Evolutionary conservation across 2,797 vertebrate species (phyloP).

Genomic region (Tinamus major): DNA sequence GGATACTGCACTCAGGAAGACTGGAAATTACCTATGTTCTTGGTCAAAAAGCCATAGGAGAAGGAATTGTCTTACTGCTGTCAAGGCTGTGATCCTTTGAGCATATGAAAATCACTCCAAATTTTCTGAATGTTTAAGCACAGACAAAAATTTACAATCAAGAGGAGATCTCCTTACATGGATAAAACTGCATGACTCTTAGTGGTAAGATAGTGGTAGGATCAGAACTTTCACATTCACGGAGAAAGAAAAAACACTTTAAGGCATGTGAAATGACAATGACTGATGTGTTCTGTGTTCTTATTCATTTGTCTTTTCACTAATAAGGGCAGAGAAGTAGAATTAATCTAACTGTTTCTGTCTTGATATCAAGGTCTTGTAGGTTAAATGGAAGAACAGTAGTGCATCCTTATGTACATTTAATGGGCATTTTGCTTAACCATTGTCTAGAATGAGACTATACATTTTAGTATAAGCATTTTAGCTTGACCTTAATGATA

Average conservation of each 20-base stretch:
- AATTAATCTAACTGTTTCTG: slow-evolving; percentile 27
- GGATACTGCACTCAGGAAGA: neutral
- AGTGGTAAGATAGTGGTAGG: neutral
- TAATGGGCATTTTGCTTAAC: neutral
- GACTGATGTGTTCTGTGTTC: neutral
- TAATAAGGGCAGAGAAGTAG: neutral
- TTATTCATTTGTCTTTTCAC: neutral
- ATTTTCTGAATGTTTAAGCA: neutral
- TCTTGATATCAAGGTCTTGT: neutral
- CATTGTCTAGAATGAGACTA: neutral
- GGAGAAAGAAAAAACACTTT: neutral
- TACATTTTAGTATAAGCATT: neutral
- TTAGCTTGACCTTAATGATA: neutral
- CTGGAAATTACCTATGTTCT: neutral
- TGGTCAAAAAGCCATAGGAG: neutral
- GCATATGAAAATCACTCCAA: neutral
- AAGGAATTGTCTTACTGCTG: neutral
- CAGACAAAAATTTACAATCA: neutral
- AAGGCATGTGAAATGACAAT: neutral
- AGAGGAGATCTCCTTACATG: neutral
- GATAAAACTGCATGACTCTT: neutral
- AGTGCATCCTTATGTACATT: neutral
- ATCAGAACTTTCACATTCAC: neutral
- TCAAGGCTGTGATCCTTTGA: neutral
- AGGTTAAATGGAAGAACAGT: neutral